Base-by-base conservation (phyloP, 1,140 invertebrate species). In the Musca domestica region DNA sequence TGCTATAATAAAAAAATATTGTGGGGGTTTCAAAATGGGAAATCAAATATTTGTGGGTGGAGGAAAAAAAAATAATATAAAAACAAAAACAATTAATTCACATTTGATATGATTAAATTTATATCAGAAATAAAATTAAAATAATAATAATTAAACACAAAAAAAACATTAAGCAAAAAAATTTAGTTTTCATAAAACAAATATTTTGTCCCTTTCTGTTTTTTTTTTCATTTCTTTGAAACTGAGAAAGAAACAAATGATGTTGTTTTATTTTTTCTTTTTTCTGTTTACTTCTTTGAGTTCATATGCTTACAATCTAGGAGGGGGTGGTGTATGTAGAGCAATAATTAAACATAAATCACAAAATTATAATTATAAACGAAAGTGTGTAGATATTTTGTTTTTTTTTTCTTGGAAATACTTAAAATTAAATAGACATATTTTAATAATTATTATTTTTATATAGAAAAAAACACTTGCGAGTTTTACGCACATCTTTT, bases 311-410 rank as follows among this genome's bases (percentile, higher is more conserved):
- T 30, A 27, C 15, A 58, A 17, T 22, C 54, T 58, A 58, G 27
- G 27, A 4, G 27, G 27, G 3, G 27, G 27, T 30, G 27, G 27
- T 30, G n/a, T 41, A 2, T 41, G 34, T 41, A 52, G 22, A 52
- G 12, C 22, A 71, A 71, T 63, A 74, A 76, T 77, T 77, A 77
- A 77, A 77, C 70, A 77, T 77, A 77, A 77, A 77, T 77, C 76
- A 77, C 76, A 77, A 77, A 77, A 73, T 76, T 77, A 77, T 71
- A 47, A 64, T 41, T 48, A 64, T 47, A 20, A 61, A 61, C n/a
- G 25, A 34, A 61, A 34, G 3, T 30, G 22, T 58, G 48, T 20
- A 17, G 17, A 52, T 52, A 52, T 23, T 52, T 52, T n/a, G n/a
- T n/a, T n/a, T 52, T 52, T 52, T 17, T 12, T 5, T 41, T 7